Conservation (phyloP, 2,797 vertebrate genomes). For the Brachymystax lenok region DNA sequence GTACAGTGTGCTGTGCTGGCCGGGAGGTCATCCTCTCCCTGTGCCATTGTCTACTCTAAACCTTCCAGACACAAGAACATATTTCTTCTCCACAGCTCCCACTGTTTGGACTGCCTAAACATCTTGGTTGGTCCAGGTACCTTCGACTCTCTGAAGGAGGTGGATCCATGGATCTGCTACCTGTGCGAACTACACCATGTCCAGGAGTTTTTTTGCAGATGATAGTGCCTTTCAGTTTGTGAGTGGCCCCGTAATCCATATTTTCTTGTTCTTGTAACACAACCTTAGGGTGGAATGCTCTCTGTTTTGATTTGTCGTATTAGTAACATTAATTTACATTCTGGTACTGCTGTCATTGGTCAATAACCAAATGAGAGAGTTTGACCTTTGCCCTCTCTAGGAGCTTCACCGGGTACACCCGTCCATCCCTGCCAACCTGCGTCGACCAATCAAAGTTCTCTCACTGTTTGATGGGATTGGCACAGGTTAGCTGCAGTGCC, state of each 20-base stretch:
- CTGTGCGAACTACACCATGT: slow-evolving; percentile 83
- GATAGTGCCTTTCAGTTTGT: slow-evolving; percentile 86
- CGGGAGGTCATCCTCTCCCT: slow-evolving; percentile 69
- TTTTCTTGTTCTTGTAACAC: not conserved
- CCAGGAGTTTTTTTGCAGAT: slow-evolving; percentile 86
- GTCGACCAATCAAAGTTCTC: slow-evolving; percentile 85
- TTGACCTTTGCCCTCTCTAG: slow-evolving; percentile 60
- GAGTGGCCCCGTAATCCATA: slow-evolving; percentile 55
- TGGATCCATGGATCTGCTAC: slow-evolving; percentile 94
- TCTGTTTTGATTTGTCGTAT: not conserved
- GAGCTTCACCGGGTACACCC: slow-evolving; percentile 90
- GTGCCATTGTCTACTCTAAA: not conserved
- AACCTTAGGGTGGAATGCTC: not conserved
- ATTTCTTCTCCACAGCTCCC: slow-evolving; percentile 75
- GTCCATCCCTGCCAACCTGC: slow-evolving; percentile 79
- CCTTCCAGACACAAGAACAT: not conserved
- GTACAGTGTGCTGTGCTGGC: slow-evolving; percentile 79
- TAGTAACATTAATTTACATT: not conserved
- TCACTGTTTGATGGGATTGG: slow-evolving; percentile 91
- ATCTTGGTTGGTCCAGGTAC: slow-evolving; percentile 82
- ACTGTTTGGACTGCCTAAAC: slow-evolving; percentile 88
- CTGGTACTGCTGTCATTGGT: not conserved
- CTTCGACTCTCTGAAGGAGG: slow-evolving; percentile 71
- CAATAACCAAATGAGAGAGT: not conserved
- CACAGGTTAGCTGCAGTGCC: slow-evolving; percentile 75